Base-by-base conservation (phyloP, 2,888 invertebrate genomes). In the Ophion ellenae region DNA sequence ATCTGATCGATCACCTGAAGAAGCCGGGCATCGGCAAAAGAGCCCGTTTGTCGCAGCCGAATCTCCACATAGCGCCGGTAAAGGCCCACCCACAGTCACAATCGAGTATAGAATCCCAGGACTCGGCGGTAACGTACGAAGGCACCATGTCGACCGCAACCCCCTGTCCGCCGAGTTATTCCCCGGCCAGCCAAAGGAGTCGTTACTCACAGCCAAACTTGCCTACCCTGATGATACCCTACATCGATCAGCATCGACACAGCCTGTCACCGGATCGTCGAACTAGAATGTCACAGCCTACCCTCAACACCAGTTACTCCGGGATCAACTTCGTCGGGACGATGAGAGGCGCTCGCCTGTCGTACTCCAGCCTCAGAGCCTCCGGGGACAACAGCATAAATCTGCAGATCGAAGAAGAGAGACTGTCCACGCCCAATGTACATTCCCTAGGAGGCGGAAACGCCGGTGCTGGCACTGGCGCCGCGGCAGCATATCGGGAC, bases 131-230 rank as follows among this genome's bases (percentile, higher is more conserved):
- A 9, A 92, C 92, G 10, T 91, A 89, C 87, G 92, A 91, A 45
- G 89, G 90, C 2, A 90, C 92, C 0, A 85, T 89, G 24, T 92
- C 93, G 7, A 89, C 89, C 1, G 91, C 90, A 4, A 90, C 90
- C 1, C 91, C 91, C 0, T 90, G 90, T 11, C 92, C 93, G 1
- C 91, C 91, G 3, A 91, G 92, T 45, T 93, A 92, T 53, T 93
- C 93, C 4, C 93, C 92, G 0, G 92, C 92, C 10, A 92, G 92
- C 75, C 93, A 93, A 75, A 89, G 93, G 4, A 92, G 92, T 40
- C 91, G 93, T 67, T 92, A 92, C 61, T 93, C 93, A 0, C 93
- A 93, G 76, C 93, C 93, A 14, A 93, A 93, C 82, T 87, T 93
- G 11, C 91, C 93, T 2, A 93, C 92, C 2, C 88, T 93, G 5